Evolutionary conservation across 2,797 vertebrate genomes (phyloP).

Genomic region (Lutjanus argentimaculatus): DNA sequence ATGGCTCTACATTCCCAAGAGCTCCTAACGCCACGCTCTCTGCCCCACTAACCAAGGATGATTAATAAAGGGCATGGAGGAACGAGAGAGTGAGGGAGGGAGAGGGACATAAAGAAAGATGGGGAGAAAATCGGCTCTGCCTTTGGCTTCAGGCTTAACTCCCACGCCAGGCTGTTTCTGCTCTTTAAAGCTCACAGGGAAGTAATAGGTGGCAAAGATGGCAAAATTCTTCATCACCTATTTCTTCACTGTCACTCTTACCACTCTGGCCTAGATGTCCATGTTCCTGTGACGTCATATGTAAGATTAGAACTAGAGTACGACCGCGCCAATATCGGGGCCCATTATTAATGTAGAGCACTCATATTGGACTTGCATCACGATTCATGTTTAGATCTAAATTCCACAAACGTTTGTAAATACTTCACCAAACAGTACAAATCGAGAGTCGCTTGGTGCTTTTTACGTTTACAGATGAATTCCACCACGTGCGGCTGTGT

Average conservation of each 20-base stretch:
- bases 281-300: background rate
- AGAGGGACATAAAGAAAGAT: conserved; percentile 6
- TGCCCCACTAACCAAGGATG: conserved; percentile 84
- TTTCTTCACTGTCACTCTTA: conserved; percentile 34
- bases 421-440: no score
- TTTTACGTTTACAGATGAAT: no score
- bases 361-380: no score
- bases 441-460: no score
- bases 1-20: conserved; percentile 63
- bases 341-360: no score
- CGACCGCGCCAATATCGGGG: no score
- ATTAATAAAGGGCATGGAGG: conserved; percentile 80
- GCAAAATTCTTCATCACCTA: conserved; percentile 45
- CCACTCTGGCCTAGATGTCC: conserved; percentile 24
- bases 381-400: no score
- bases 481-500: no score
- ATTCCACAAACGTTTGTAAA: no score
- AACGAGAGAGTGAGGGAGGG: conserved; percentile 33
- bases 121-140: conserved; percentile 51
- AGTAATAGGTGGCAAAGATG: conserved; percentile 60
- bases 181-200: conserved; percentile 69
- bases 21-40: conserved; percentile 74
- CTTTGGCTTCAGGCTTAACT: conserved; percentile 70
- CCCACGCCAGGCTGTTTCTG: conserved; percentile 63
- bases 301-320: background rate